These are phyloP conservation scores for Macrosteles quadrilineatus DNA, from an alignment of 1,140 invertebrate genomes.

Conservation along the genomic window DNA sequence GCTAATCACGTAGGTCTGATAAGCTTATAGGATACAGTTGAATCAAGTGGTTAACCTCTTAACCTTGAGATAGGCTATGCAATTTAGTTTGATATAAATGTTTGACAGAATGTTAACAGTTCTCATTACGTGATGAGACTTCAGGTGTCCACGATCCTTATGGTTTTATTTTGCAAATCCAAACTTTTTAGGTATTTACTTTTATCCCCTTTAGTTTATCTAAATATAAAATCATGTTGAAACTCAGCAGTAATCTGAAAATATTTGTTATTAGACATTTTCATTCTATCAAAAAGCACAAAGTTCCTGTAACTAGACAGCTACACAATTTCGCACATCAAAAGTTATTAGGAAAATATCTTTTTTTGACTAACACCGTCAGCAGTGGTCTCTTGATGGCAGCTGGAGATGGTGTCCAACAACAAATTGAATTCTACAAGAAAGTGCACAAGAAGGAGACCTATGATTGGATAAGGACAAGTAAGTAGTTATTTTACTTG, in stretches of 20 bases:
- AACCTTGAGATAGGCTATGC: too few species aligned
- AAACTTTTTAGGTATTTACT: too few species aligned
- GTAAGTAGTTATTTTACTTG: constrained; percentile 46
- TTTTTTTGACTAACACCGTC: constrained; percentile 66
- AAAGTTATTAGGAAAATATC: constrained; percentile 57
- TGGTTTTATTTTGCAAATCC: too few species aligned
- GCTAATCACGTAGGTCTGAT: too few species aligned
- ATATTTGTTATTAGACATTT: constrained; percentile 6
- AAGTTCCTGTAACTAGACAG: not conserved
- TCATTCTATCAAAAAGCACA: not conserved
- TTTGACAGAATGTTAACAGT: too few species aligned
- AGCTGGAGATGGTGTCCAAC: constrained; percentile 64
- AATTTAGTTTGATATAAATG: too few species aligned
- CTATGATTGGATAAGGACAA: constrained; percentile 58
- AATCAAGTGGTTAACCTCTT: too few species aligned
- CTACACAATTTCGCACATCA: constrained; percentile 9
- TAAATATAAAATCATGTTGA: not conserved
- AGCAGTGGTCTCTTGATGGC: constrained; percentile 68
- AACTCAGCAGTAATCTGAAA: constrained; percentile 18
- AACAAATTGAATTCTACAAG: constrained; percentile 58
- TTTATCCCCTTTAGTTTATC: too few species aligned
- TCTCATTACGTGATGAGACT: too few species aligned
- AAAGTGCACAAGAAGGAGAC: constrained; percentile 45
- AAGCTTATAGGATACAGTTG: too few species aligned
- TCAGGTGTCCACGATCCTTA: too few species aligned